Conservation (phyloP, 2,113 vertebrate species). For the Laticauda laticaudata region DNA sequence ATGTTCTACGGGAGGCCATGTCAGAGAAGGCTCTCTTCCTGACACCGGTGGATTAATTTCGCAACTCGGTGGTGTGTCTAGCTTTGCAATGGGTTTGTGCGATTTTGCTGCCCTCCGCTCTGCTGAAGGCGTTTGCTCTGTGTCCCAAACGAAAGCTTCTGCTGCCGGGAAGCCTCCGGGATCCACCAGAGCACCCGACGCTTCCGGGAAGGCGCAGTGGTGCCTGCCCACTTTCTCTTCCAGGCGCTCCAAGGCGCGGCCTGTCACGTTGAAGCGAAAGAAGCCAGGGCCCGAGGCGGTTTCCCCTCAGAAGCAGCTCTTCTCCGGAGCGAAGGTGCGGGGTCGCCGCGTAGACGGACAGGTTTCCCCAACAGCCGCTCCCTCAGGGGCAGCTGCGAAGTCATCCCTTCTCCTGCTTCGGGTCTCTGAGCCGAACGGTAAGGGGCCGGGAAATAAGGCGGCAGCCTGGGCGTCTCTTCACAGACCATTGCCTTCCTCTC, state of each 20-base stretch:
- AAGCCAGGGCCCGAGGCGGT: background rate
- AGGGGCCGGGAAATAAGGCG: background rate
- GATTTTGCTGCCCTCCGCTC: background rate
- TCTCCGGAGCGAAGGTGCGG: background rate
- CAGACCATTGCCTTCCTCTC: background rate
- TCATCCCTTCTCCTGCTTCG: background rate
- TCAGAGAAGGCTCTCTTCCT: too few relatives aligned
- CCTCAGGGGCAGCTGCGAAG: background rate
- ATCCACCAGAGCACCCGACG: background rate
- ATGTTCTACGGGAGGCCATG: too few relatives aligned
- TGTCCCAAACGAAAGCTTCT: too few relatives aligned
- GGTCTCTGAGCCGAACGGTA: background rate
- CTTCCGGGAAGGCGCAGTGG: background rate
- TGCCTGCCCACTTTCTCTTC: background rate
- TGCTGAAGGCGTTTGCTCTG: background rate
- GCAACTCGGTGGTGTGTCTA: too few relatives aligned
- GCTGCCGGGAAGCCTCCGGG: too few relatives aligned
- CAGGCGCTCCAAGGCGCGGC: background rate
- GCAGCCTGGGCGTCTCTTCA: background rate
- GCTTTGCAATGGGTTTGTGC: too few relatives aligned
- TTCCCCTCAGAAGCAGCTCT: background rate
- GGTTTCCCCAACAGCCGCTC: background rate
- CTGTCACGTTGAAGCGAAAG: background rate
- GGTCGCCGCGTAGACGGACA: background rate
- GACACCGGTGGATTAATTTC: too few relatives aligned